Conservation (phyloP, 2,113 vertebrate species). For the Noturus placidus region DNA sequence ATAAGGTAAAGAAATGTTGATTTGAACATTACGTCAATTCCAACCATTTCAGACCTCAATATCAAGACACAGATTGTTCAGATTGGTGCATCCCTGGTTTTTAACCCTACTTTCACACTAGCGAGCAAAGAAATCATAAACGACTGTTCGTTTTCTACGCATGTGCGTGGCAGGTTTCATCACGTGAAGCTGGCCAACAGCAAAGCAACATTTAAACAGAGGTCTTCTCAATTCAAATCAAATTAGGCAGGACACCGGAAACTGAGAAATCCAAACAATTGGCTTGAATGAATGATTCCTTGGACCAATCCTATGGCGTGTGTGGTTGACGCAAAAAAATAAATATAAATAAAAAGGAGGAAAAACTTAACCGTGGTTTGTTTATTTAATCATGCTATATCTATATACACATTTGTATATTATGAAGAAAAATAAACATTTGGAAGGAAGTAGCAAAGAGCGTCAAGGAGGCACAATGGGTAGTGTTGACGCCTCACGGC, state of each 20-base stretch:
- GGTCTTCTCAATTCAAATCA: not conserved
- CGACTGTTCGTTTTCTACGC: not conserved
- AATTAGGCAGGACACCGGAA: not conserved
- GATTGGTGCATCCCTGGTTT: not conserved
- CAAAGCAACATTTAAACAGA: not conserved
- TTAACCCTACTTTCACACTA: not conserved
- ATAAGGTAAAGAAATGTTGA: not conserved
- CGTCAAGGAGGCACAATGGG: no score
- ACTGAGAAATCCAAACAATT: not conserved
- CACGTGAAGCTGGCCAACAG: not conserved
- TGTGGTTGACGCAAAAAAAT: no score
- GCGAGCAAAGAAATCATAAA: not conserved
- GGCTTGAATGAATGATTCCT: not conserved
- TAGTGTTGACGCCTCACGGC: no score
- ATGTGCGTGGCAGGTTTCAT: no score
- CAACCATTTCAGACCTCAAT: not conserved
- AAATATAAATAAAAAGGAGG: no score
- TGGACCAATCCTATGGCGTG: no score
- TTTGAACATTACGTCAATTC: not conserved
- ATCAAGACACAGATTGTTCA: not conserved
- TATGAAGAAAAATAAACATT: no score
- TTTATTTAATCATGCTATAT: no score
- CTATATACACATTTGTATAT: no score
- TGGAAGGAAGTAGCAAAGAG: no score
- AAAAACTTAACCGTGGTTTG: no score